Evolutionary conservation across 1,140 invertebrate genomes (phyloP).

Genomic region (Ladona fulva): DNA sequence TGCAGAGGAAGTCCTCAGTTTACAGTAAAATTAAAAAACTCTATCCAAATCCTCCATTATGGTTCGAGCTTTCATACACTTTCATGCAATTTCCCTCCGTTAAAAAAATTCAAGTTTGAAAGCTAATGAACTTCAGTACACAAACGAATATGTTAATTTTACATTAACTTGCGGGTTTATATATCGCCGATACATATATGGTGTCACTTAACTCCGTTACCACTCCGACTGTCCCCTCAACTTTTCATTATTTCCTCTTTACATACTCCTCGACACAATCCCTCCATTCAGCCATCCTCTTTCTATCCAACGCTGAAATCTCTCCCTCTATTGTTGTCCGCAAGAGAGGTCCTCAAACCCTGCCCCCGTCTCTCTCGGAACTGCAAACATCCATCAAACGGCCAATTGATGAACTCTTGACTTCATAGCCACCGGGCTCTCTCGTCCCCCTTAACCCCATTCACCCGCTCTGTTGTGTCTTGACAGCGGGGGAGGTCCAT

Average conservation of each 20-base stretch:
- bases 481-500: not conserved
- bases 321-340: conserved; percentile 22
- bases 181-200: too few relatives aligned
- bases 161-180: too few relatives aligned
- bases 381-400: conserved; percentile 19
- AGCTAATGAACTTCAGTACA: too few relatives aligned
- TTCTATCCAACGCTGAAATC: conserved; percentile 20
- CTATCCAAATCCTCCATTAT: too few relatives aligned
- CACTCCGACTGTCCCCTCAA: conserved; percentile 34
- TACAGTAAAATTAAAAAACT: too few relatives aligned
- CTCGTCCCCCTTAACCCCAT: not conserved
- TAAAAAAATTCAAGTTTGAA: too few relatives aligned
- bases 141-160: too few relatives aligned
- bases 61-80: too few relatives aligned
- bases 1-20: too few relatives aligned
- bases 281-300: conserved; percentile 14
- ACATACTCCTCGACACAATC: too few relatives aligned
- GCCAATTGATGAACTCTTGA: conserved; percentile 17
- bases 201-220: conserved; percentile 11
- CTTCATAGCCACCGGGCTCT: conserved; percentile 10
- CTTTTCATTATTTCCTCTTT: conserved; percentile 29
- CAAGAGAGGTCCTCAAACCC: too few relatives aligned
- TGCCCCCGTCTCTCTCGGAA: conserved; percentile 19
- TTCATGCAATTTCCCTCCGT: too few relatives aligned
- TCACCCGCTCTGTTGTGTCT: not conserved